A percentile compares a stretch with the other conserved stretches of the same genome.
Evolutionary conservation across 2,113 vertebrate genomes (phyloP).

Genomic region (Sinosuthora webbiana): DNA sequence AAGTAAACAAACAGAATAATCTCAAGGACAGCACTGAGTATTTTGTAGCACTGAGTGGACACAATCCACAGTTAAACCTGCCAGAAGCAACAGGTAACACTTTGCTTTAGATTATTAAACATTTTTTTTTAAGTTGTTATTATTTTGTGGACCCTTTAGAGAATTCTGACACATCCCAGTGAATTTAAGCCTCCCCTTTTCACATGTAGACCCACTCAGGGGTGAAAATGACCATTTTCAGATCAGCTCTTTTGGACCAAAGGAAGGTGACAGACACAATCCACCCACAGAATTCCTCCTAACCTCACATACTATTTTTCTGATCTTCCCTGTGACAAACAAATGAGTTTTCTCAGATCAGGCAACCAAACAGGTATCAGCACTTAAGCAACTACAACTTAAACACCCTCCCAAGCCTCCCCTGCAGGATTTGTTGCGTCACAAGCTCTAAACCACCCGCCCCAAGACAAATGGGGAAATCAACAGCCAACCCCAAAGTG

Average conservation of each 20-base stretch:
- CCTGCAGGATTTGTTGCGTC: neutral
- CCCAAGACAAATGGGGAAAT: neutral
- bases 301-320: neutral
- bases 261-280: neutral
- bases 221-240: neutral
- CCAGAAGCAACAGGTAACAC: neutral
- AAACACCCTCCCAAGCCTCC: neutral
- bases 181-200: neutral
- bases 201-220: rapidly evolving
- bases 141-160: neutral
- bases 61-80: neutral
- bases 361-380: neutral
- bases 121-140: neutral
- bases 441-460: neutral
- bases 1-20: neutral
- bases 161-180: neutral
- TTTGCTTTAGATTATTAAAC: neutral
- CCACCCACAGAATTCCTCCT: neutral
- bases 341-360: neutral
- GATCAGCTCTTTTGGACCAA: neutral
- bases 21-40: neutral
- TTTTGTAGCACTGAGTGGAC: neutral
- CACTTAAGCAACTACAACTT: neutral
- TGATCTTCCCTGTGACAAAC: neutral
- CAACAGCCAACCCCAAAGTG: neutral